Evolutionary conservation across 2,113 vertebrate genomes (phyloP), one percentile per base, ranked within the genome.

Genomic region (Irena cyanogastra): DNA sequence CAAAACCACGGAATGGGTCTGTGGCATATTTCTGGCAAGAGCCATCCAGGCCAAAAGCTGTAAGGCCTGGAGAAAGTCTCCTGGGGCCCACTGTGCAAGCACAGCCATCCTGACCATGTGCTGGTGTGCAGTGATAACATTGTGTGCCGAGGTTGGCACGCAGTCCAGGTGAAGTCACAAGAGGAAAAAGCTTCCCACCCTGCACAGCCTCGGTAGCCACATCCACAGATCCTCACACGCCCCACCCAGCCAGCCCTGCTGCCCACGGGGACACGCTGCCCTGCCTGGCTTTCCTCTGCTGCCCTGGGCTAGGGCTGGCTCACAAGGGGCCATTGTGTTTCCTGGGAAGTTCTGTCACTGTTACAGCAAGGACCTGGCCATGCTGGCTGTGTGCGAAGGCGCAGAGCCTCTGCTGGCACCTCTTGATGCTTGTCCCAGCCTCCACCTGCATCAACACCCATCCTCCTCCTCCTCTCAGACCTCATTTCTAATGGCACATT

Each of bases 51-150:
- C 56, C 74, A 56, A 39, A 52, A 69, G 22, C 86, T 79, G 1
- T 26, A 21, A 68, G 56, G 88, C 41, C 20, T 53, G 42, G 50
- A 70, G 56, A 50, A 90, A 65, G 18, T 87, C 95, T 83, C 94
- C 54, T 2, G 49, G 83, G 96, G 69, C 86, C 41, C 7, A 5
- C 27, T 71, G 61, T 39, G 71, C 0, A 4, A 93, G 91, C 64
- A 24, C 52, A 78, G 64, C 63, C 70, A 0, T 44, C 18, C 85
- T 27, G 8, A 22, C 81, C 72, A 0, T 41, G 88, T 57, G 93
- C 96, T 97, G 96, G 83, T 35, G 35, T 4, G 5, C 57, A 16
- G 79, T 6, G 97, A 97, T 97, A 97, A 97, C 97, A 97, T 95
- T 97, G 97, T 97, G 86, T 93, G 80, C 83, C 2, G 86, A 42